A percentile compares a stretch with the other conserved stretches of the same genome.
phyloP scores from a whole-genome alignment of 2,797 vertebrate genomes.

The Meriones psammophilus region DNA sequence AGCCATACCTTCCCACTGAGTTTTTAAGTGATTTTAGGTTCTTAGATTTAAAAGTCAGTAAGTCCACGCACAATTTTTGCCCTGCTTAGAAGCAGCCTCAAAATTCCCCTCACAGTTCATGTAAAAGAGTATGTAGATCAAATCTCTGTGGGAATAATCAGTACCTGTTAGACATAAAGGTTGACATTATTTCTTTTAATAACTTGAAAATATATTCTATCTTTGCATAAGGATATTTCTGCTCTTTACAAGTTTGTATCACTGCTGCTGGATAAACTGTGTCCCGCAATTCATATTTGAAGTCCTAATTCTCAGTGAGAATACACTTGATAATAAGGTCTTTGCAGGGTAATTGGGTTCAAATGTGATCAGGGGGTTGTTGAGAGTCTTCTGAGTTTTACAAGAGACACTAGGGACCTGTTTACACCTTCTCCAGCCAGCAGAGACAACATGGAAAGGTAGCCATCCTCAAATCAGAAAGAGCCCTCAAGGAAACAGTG shows the following conservation, averaged over 20 bases:
- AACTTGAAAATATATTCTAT: constrained; percentile 45
- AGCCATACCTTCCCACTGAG: background rate
- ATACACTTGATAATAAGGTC: background rate
- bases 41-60: constrained; percentile 56
- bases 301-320: background rate
- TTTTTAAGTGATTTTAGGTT: constrained; percentile 59
- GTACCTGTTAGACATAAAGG: constrained; percentile 43
- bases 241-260: background rate
- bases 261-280: background rate
- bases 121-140: constrained; percentile 52
- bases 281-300: background rate
- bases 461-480: background rate
- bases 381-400: background rate
- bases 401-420: background rate
- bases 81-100: constrained; percentile 1
- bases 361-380: background rate
- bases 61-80: constrained; percentile 20
- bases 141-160: constrained; percentile 40
- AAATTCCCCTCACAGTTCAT: constrained; percentile 55
- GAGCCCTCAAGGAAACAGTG: background rate
- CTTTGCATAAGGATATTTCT: constrained; percentile 47
- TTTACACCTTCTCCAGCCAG: background rate
- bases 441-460: background rate
- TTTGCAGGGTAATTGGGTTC: background rate
- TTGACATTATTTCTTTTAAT: constrained; percentile 64